phyloP scores from a whole-genome alignment of 2,113 vertebrate species.

The Nothobranchius kuhntae region DNA sequence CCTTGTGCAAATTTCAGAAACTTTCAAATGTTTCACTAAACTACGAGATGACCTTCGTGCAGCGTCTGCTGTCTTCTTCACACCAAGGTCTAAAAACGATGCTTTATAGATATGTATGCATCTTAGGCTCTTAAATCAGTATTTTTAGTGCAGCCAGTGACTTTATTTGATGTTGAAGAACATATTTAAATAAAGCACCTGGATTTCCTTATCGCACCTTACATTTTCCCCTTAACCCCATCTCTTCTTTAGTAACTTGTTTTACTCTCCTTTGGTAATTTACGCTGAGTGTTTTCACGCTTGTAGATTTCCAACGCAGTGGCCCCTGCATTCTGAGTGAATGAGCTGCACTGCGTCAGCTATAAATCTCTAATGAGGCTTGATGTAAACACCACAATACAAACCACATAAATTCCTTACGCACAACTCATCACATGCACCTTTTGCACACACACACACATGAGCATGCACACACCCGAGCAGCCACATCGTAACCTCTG shows the following conservation, averaged over 20 bases:
- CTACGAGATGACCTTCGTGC: too few relatives aligned
- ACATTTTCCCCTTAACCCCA: not conserved
- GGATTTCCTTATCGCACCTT: not conserved
- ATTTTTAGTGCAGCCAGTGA: too few relatives aligned
- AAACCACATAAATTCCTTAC: conserved; percentile 48
- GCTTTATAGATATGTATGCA: not conserved
- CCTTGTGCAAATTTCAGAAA: conserved; percentile 21
- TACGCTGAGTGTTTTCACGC: conserved; percentile 20
- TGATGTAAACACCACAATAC: conserved; percentile 64
- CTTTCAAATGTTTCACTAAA: not conserved
- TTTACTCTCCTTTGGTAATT: conserved; percentile 31
- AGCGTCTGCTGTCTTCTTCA: conserved; percentile 15
- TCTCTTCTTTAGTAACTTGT: conserved; percentile 18
- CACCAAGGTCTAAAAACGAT: not conserved
- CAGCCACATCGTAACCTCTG: conserved; percentile 32
- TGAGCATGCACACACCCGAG: not conserved
- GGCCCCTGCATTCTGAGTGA: conserved; percentile 48
- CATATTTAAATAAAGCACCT: not conserved
- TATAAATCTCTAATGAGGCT: conserved; percentile 69
- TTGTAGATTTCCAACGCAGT: conserved; percentile 32
- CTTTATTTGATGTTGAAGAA: not conserved
- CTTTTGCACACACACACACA: conserved; percentile 19
- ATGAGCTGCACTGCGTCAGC: conserved; percentile 55
- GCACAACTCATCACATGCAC: conserved; percentile 37
- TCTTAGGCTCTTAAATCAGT: too few relatives aligned